Percentiles rank a stretch among this genome's conserved stretches.
Evolutionary conservation across 2,888 invertebrate species (phyloP).

Genomic region (Plebejus melissa): DNA sequence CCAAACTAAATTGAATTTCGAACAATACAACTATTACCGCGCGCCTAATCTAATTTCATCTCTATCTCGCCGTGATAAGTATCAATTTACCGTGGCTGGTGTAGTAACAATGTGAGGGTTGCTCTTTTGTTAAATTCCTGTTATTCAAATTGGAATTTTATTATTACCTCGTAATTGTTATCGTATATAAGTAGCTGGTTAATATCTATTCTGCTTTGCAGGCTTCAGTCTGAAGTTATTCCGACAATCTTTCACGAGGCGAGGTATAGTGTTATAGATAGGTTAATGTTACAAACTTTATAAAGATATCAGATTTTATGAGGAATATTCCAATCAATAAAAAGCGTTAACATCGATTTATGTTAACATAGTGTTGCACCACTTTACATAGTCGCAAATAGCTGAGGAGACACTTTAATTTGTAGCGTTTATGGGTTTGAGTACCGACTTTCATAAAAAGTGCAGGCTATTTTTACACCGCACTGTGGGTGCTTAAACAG

Average conservation of each 20-base stretch:
- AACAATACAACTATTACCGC: slow-evolving; percentile 46
- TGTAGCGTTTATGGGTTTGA: background rate
- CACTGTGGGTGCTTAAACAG: background rate
- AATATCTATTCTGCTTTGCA: background rate
- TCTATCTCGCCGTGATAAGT: slow-evolving; percentile 30
- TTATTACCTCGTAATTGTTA: slow-evolving; percentile 1
- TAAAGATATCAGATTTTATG: background rate
- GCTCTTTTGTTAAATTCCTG: slow-evolving; percentile 23
- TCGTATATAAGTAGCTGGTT: background rate
- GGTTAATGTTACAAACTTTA: background rate
- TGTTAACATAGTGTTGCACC: background rate
- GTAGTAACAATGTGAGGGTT: background rate
- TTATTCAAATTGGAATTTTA: slow-evolving; percentile 15
- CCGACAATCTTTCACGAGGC: too few relatives aligned
- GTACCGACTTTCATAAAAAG: background rate
- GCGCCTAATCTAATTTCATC: slow-evolving; percentile 36
- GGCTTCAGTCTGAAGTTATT: background rate
- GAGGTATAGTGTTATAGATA: too few relatives aligned
- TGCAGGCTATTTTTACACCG: background rate
- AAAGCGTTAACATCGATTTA: background rate
- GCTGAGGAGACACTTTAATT: background rate
- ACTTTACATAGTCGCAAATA: background rate
- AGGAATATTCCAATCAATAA: background rate
- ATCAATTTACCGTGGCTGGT: slow-evolving; percentile 24
- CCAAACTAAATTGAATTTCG: slow-evolving; percentile 59